Percentiles rank a stretch among this genome's conserved stretches.
Conservation (phyloP, 2,113 vertebrate genomes). For the Mus pahari region DNA sequence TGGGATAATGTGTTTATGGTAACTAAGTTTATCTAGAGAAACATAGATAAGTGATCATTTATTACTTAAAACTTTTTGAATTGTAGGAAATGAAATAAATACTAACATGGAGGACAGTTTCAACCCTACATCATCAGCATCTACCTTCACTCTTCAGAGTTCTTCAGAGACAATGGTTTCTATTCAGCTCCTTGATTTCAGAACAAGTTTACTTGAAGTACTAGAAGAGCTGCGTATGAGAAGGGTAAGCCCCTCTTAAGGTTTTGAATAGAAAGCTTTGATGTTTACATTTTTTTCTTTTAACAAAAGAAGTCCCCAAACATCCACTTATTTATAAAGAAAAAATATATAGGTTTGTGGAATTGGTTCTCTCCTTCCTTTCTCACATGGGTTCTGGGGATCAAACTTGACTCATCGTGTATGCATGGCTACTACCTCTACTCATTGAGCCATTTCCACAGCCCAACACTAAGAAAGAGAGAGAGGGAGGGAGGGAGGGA, state of each 20-base stretch:
- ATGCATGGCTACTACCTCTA: background rate
- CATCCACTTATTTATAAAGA: slow-evolving; percentile 36
- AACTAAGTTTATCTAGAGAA: slow-evolving; percentile 56
- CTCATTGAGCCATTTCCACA: background rate
- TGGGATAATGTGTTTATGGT: slow-evolving; percentile 7
- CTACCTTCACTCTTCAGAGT: slow-evolving; percentile 80
- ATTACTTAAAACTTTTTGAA: slow-evolving; percentile 58
- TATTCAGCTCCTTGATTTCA: slow-evolving; percentile 93
- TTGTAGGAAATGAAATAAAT: slow-evolving; percentile 80
- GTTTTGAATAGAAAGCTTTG: slow-evolving; percentile 18
- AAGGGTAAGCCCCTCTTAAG: slow-evolving; percentile 87
- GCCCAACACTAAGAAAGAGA: background rate
- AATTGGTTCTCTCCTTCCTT: background rate
- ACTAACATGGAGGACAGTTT: slow-evolving; percentile 83
- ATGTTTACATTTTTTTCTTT: background rate
- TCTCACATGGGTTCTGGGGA: background rate
- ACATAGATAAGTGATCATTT: slow-evolving; percentile 1
- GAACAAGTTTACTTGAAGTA: slow-evolving; percentile 91
- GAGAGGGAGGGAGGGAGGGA: background rate
- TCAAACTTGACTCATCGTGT: background rate
- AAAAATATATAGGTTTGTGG: background rate
- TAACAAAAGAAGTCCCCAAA: background rate
- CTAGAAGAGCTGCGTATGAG: slow-evolving; percentile 94
- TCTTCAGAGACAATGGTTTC: slow-evolving; percentile 89
- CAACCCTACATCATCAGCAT: slow-evolving; percentile 59